Conservation (phyloP, 92 coral and sea anemone genomes). For the Phymanthus crucifer region DNA sequence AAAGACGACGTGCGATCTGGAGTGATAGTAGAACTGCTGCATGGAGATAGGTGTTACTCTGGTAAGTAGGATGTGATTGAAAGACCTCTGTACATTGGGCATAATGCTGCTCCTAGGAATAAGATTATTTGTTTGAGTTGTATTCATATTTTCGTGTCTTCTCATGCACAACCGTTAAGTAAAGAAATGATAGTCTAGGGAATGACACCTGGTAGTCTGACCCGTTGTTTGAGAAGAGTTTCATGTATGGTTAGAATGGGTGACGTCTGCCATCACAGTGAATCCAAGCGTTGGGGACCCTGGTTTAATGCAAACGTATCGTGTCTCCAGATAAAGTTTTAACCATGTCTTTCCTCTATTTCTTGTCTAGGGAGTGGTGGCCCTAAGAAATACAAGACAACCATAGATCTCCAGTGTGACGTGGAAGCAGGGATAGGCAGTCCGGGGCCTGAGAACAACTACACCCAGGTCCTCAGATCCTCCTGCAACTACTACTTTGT, state of each 20-base stretch:
- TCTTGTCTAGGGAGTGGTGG: neutral
- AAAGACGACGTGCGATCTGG: constrained; percentile 62
- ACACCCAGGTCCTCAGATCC: constrained; percentile 19
- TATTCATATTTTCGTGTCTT: too few species aligned
- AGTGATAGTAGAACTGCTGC: constrained; percentile 61
- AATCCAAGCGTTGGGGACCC: too few species aligned
- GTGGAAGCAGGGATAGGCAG: constrained; percentile 70
- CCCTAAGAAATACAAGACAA: constrained; percentile 26
- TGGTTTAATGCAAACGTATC: too few species aligned
- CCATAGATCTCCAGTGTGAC: constrained; percentile 70
- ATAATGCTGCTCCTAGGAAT: too few species aligned
- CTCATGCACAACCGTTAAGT: too few species aligned
- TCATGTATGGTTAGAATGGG: too few species aligned
- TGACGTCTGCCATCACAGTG: too few species aligned
- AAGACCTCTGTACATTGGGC: too few species aligned
- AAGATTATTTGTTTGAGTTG: too few species aligned
- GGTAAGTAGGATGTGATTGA: constrained; percentile 19
- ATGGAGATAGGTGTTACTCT: constrained; percentile 59
- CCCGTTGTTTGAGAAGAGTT: too few species aligned
- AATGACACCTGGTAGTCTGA: too few species aligned
- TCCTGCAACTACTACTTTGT: constrained; percentile 52
- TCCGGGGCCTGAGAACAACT: constrained; percentile 77
- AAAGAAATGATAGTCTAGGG: too few species aligned
- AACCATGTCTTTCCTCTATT: neutral
- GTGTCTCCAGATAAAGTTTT: neutral